phyloP scores from a whole-genome alignment of 2,113 vertebrate genomes.

The Aptenodytes patagonicus region DNA sequence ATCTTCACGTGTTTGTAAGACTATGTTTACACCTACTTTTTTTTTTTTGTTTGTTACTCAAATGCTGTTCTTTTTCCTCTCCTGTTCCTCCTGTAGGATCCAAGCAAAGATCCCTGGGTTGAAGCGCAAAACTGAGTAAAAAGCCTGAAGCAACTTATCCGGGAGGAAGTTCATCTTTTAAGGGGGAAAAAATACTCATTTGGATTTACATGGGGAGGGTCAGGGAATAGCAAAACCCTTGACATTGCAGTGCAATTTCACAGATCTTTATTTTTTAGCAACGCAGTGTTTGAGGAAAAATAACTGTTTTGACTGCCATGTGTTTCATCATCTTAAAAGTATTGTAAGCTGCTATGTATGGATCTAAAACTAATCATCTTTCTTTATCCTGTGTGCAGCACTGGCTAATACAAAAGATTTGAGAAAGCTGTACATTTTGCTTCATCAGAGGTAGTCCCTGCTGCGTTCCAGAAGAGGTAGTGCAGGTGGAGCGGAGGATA shows the following conservation, averaged over 20 bases:
- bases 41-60: not conserved
- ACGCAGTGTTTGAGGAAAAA: slow-evolving; percentile 77
- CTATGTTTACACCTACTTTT: not conserved
- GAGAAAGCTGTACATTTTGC: slow-evolving; percentile 75
- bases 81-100: slow-evolving; percentile 76
- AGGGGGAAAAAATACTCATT: slow-evolving; percentile 67
- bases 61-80: not conserved
- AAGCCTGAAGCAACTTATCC: slow-evolving; percentile 33
- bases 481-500: slow-evolving; percentile 50
- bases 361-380: slow-evolving; percentile 76
- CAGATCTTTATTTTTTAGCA: slow-evolving; percentile 83
- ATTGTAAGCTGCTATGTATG: slow-evolving; percentile 81
- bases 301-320: slow-evolving; percentile 76
- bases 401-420: slow-evolving; percentile 75
- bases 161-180: slow-evolving; percentile 65
- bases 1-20: not conserved
- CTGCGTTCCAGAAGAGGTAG: slow-evolving; percentile 63
- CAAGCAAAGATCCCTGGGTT: slow-evolving; percentile 94
- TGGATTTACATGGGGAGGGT: slow-evolving; percentile 72
- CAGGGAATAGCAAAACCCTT: slow-evolving; percentile 76
- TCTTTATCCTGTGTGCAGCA: slow-evolving; percentile 76
- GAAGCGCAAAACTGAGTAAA: slow-evolving; percentile 92
- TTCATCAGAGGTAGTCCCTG: slow-evolving; percentile 73
- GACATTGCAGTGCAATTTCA: slow-evolving; percentile 80
- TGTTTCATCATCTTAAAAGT: slow-evolving; percentile 81